Evolutionary conservation across 2,113 vertebrate species (phyloP).

Genomic region (Sphyrna mokarran): DNA sequence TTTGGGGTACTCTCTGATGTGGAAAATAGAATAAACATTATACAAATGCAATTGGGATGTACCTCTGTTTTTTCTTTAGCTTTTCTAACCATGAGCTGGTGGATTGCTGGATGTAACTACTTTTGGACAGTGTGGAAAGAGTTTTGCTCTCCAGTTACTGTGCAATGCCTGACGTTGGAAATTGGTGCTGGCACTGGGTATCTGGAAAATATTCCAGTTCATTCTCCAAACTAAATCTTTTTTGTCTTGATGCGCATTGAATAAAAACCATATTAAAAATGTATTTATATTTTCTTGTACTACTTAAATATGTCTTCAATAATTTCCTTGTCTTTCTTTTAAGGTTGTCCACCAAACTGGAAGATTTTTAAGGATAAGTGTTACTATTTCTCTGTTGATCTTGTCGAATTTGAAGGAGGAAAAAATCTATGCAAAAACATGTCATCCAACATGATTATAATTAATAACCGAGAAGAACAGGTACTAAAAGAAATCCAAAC

Average conservation of each 20-base stretch:
- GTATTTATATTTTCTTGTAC: not conserved
- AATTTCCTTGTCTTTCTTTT: slow-evolving; percentile 35
- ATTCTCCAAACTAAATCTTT: not conserved
- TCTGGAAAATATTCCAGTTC: not conserved
- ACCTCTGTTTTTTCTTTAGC: not conserved
- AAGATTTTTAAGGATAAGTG: slow-evolving; percentile 74
- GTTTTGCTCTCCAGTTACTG: not conserved
- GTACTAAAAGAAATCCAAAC: slow-evolving; percentile 49
- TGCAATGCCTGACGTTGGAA: not conserved
- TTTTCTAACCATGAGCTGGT: not conserved
- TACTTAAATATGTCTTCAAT: not conserved
- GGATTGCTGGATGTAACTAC: not conserved
- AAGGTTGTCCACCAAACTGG: slow-evolving; percentile 77
- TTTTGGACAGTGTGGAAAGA: not conserved
- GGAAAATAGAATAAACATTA: not conserved
- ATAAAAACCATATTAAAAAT: not conserved
- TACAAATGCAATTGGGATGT: not conserved
- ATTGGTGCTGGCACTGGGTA: not conserved
- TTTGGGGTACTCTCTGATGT: not conserved
- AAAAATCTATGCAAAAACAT: slow-evolving; percentile 65
- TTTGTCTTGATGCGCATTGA: not conserved
- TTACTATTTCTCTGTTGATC: slow-evolving; percentile 79
- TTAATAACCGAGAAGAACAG: slow-evolving; percentile 79
- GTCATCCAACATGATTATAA: slow-evolving; percentile 70
- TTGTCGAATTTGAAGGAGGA: slow-evolving; percentile 72